Base-by-base conservation (phyloP, 2,113 vertebrate genomes). In the Trochalopteron elliotii region DNA sequence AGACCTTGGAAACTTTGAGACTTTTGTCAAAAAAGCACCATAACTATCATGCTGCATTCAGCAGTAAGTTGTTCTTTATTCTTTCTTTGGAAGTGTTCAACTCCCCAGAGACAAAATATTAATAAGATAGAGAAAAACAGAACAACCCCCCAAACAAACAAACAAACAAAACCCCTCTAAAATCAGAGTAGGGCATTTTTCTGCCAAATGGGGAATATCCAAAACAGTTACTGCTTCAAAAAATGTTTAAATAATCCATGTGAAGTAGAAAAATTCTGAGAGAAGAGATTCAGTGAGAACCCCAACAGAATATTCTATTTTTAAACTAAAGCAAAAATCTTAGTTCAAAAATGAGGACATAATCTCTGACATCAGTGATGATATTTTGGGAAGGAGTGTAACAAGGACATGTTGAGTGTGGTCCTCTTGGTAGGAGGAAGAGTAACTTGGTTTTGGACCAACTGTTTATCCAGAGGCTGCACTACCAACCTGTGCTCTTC, bases 371-470 rank as follows among this genome's bases (percentile, higher is more conserved):
- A 42, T 24, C 12, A 78, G 7, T 30, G 21, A 23, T 28, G 35
- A 14, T 68, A 68, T 35, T 59, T 85, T 1, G 3, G 45, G 42
- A 83, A 50, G 9, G 27, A 61, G 10, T 42, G 6, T 42, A 53
- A 81, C 0, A 12, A 45, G 18, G 69, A 74, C 11, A 9, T 1
- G 0, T 16, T 63, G 12, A 31, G 4, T 22, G 8, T 55, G 21
- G 33, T 91, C 2, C 7, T 83, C n/a, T 69, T 18, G 37, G 11
- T 30, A 53, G 24, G 19, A 64, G 39, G 60, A 53, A 16, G 24
- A 21, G 11, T 25, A 39, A 50, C 25, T 56, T 39, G 11, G 20
- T 35, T 89, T 87, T 71, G 12, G 23, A 83, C 25, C 15, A 47
- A 61, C 21, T 6, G 2, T 53, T 92, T 17, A 28, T 21, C 30